These are phyloP conservation scores for Leptopilina drosophilae DNA, from an alignment of 2,888 invertebrate genomes.

Conservation along the genomic window DNA sequence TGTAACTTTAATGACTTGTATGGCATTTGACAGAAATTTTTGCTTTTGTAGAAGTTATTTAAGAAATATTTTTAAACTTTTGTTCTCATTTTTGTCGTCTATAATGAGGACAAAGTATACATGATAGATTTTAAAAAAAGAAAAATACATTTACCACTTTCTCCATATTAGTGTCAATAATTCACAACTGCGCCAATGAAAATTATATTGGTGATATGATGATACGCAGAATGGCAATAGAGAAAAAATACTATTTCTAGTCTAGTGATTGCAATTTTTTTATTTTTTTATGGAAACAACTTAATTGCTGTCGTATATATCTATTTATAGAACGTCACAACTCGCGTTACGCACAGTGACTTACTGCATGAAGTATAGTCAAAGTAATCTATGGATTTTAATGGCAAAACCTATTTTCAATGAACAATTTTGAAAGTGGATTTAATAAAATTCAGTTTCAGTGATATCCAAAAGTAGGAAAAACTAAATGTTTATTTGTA, in stretches of 20 bases:
- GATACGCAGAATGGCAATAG: too few relatives aligned
- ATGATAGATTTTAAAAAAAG: not conserved
- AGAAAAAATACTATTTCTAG: conserved; percentile 8
- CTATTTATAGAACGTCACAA: conserved; percentile 32
- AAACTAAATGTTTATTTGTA: not conserved
- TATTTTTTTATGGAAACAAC: conserved; percentile 11
- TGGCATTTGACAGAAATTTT: too few relatives aligned
- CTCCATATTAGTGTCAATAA: not conserved
- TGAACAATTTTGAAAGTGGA: conserved; percentile 13
- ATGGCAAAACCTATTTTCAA: conserved; percentile 6
- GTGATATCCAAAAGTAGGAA: conserved; percentile 14
- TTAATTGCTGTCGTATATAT: conserved; percentile 6
- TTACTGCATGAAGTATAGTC: conserved; percentile 14
- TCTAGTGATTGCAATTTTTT: conserved; percentile 20
- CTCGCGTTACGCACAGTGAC: conserved; percentile 30
- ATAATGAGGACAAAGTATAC: not conserved
- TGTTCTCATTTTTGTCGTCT: not conserved
- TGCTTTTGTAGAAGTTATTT: too few relatives aligned
- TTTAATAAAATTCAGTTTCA: not conserved
- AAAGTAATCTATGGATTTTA: conserved; percentile 22
- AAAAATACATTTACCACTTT: conserved; percentile 10
- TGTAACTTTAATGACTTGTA: too few relatives aligned
- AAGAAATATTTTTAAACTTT: not conserved
- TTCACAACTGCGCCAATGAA: not conserved
- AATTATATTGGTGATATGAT: not conserved